Evolutionary conservation across 2,113 vertebrate genomes (phyloP).

Genomic region (Sylvietta virens): DNA sequence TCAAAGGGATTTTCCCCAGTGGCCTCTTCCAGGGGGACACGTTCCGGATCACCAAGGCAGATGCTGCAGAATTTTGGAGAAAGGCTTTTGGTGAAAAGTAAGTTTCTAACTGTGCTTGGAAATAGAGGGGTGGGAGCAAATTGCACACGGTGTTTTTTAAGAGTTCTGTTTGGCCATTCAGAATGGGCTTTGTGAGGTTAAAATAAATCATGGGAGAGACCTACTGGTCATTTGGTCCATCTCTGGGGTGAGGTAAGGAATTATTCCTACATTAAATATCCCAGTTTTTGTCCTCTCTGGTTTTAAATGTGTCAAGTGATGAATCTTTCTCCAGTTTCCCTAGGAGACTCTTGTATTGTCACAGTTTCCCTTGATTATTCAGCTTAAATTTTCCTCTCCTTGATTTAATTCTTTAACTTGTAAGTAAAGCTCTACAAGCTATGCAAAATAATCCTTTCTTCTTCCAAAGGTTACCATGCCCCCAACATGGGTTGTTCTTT

Average conservation of each 20-base stretch:
- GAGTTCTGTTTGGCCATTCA: background rate
- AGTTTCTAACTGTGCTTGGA: constrained; percentile 41
- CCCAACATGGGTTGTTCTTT: background rate
- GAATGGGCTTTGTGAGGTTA: background rate
- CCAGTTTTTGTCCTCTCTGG: background rate
- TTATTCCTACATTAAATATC: background rate
- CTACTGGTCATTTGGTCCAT: background rate
- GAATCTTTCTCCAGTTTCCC: background rate
- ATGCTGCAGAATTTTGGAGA: constrained; percentile 98
- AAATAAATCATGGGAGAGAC: background rate
- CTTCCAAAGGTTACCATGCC: background rate
- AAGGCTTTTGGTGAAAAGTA: constrained; percentile 97
- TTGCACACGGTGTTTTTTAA: background rate
- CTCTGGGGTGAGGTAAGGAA: background rate
- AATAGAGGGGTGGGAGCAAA: background rate
- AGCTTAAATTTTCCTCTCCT: background rate
- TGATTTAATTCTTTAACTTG: background rate
- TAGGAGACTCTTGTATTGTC: background rate
- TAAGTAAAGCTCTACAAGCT: background rate
- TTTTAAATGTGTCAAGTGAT: background rate
- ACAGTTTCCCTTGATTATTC: background rate
- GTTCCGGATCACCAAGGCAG: constrained; percentile 97
- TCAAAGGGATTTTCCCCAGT: constrained; percentile 96
- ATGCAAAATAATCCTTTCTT: background rate
- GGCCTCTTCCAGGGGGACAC: constrained; percentile 96